These are phyloP conservation scores for Phalacrocorax pelagicus DNA, from an alignment of 2,113 vertebrate genomes.

Conservation along the genomic window DNA sequence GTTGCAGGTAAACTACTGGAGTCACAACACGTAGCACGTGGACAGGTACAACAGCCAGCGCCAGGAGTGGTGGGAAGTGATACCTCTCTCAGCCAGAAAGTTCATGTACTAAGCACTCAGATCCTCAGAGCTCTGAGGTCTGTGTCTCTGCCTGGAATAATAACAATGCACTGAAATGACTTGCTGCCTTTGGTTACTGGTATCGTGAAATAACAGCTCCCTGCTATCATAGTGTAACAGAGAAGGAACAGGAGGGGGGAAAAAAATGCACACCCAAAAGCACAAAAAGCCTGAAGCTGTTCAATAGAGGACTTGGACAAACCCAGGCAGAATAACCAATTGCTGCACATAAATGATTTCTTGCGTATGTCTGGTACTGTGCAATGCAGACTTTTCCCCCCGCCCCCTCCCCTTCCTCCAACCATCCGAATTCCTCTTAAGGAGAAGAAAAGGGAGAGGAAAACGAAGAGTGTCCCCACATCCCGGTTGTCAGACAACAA, in stretches of 20 bases:
- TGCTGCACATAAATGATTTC: not conserved
- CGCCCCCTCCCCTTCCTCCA: not conserved
- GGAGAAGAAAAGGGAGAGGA: not conserved
- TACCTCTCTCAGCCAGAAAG: not conserved
- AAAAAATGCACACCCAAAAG: not conserved
- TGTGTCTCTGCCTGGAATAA: not conserved
- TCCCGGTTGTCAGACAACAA: not conserved
- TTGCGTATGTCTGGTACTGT: not conserved
- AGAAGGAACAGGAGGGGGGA: not conserved
- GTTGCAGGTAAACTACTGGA: not conserved
- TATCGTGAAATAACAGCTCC: not conserved
- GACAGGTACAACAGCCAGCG: not conserved
- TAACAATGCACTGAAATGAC: not conserved
- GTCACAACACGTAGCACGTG: accelerated
- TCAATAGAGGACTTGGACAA: not conserved
- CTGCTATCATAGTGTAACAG: not conserved
- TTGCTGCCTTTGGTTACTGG: not conserved
- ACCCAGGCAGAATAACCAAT: not conserved
- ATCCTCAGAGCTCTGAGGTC: not conserved
- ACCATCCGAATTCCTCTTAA: not conserved
- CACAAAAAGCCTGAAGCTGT: constrained; percentile 17
- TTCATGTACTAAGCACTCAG: not conserved
- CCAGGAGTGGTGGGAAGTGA: not conserved
- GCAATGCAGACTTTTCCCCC: not conserved
- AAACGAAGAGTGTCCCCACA: not conserved